Evolutionary conservation across 1,140 invertebrate genomes (phyloP), one percentile per base, ranked within the genome.

Genomic region (Drosophila obscura): DNA sequence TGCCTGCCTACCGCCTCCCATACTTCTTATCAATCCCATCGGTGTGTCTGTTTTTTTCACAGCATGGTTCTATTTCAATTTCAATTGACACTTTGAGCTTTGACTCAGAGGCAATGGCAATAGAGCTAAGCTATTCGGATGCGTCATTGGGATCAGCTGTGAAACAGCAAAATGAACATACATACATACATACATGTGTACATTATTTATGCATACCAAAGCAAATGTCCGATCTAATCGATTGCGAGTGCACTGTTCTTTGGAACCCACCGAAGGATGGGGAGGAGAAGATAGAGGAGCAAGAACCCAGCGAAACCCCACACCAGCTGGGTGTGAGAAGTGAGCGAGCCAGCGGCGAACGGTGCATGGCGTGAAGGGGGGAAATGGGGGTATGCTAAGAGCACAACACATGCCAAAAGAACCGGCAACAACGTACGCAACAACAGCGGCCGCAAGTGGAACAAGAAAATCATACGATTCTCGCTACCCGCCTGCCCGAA

Each of bases 381-480:
- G 8, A 3, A 7, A 28, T 28, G 26, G 26, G 26, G 8, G 31
- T 57, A 51, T 9, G 31, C 58, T 57, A 58, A 56, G 50, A 57
- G 58, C 72, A 46, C 48, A 52, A 31, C 68, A 76, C 43, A 50
- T 57, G 72, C 72, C 66, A 77, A 49, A 81, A 75, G 69, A 71
- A 72, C 62, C 78, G 69, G 61, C 55, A 76, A 15, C 8, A 64
- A 31, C 31, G 59, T 13, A 13, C 11, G 43, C n/a, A 77, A 67
- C 49, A 55, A 28, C 16, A 22, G 13, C 26, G 53, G 53, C 72
- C 67, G 50, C 49, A 68, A 59, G 52, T 39, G 60, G 55, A 81
- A 77, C 65, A 78, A 75, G 82, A 87, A 87, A 87, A 87, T 87
- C 82, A 65, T 87, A 87, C 60, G 82, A 87, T 87, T 87, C 72